A percentile compares a stretch with the other conserved stretches of the same genome.
phyloP scores from a whole-genome alignment of 2,888 invertebrate genomes.

The Agonopterix subpropinquella region DNA sequence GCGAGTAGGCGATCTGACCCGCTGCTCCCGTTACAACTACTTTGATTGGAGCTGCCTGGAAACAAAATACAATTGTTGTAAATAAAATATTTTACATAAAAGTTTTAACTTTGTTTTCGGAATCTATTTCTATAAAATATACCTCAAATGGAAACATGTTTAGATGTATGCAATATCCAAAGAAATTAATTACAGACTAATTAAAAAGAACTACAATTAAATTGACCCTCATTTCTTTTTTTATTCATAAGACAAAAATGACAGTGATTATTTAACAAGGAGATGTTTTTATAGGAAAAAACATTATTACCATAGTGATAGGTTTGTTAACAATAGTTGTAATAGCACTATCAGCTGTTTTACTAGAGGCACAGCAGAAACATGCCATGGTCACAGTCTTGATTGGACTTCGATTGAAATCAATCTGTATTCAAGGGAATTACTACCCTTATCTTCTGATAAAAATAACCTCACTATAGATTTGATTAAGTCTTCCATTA shows the following conservation, averaged over 20 bases:
- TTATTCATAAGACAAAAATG: no score
- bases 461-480: conserved; percentile 8
- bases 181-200: no score
- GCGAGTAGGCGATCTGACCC: conserved; percentile 98
- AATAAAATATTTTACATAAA: neutral
- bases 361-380: conserved; percentile 30
- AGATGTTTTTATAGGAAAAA: no score
- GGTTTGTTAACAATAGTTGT: conserved; percentile 20
- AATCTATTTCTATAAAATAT: no score
- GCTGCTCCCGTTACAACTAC: conserved; percentile 99
- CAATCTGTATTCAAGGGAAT: neutral
- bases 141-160: no score
- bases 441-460: conserved; percentile 2
- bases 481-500: neutral
- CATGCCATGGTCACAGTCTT: conserved; percentile 23
- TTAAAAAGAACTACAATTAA: no score
- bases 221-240: no score
- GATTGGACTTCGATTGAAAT: neutral
- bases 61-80: conserved; percentile 17
- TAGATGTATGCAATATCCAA: no score
- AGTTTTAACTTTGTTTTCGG: no score
- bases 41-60: conserved; percentile 88
- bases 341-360: conserved; percentile 15
- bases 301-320: conserved; percentile 26
- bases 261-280: no score